These are phyloP conservation scores for Alethe castanea DNA, from an alignment of 2,113 vertebrate genomes.

Conservation along the genomic window DNA sequence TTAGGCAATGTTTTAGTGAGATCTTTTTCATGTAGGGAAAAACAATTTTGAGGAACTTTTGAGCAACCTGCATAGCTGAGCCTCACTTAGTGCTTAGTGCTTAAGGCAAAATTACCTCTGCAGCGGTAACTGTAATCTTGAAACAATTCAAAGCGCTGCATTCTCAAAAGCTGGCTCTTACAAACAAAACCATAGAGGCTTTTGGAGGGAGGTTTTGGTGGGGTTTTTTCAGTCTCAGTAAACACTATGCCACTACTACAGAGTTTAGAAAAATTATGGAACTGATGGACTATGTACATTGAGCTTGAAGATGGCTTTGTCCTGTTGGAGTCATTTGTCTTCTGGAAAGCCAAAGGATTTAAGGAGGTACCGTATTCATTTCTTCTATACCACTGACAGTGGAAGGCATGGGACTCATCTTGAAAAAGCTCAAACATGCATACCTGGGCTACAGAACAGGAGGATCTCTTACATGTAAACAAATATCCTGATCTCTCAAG, in stretches of 20 bases:
- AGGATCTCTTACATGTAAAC: background rate
- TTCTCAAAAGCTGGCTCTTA: background rate
- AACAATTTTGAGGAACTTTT: background rate
- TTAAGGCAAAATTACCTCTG: background rate
- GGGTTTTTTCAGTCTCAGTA: background rate
- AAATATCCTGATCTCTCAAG: background rate
- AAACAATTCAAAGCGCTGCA: background rate
- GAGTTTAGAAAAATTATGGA: background rate
- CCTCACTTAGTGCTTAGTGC: background rate
- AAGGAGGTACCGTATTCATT: background rate
- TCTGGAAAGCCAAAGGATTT: background rate
- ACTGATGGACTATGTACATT: accelerated
- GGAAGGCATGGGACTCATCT: background rate
- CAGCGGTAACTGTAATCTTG: background rate
- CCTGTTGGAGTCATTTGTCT: background rate
- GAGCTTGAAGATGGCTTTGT: background rate
- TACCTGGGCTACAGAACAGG: background rate
- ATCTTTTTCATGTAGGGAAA: background rate
- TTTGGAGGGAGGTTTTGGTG: background rate
- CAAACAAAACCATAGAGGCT: background rate
- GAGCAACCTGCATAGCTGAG: background rate
- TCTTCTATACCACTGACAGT: background rate
- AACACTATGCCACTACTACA: background rate
- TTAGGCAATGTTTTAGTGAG: background rate
- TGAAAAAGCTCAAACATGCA: background rate